Evolutionary conservation across 2,888 invertebrate genomes (phyloP).

Genomic region (Podabrus alpinus): DNA sequence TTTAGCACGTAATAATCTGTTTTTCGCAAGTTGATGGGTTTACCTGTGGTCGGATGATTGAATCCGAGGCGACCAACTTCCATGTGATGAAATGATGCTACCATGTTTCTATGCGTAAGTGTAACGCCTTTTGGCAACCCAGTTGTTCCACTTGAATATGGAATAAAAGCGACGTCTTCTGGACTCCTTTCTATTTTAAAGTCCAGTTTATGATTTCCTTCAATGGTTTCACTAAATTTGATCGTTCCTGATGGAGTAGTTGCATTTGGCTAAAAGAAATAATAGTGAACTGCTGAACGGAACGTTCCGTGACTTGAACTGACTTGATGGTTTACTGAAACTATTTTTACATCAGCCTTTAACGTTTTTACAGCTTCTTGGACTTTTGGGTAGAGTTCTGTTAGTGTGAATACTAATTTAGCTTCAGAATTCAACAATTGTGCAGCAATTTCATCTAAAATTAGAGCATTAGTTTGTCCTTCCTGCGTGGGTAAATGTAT

Average conservation of each 20-base stretch:
- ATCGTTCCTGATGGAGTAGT: slow-evolving; percentile 52
- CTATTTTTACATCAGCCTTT: slow-evolving; percentile 55
- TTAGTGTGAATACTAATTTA: slow-evolving; percentile 64
- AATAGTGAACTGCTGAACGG: neutral
- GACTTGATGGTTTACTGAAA: slow-evolving; percentile 64
- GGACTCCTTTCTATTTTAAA: neutral
- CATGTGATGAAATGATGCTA: slow-evolving; percentile 48
- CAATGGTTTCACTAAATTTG: slow-evolving; percentile 63
- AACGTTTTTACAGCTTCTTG: slow-evolving; percentile 46
- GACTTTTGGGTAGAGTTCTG: slow-evolving; percentile 59
- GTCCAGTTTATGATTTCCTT: slow-evolving; percentile 41
- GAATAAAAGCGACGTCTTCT: neutral
- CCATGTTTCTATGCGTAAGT: slow-evolving; percentile 64
- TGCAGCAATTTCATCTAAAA: slow-evolving; percentile 68
- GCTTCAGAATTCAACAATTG: slow-evolving; percentile 64
- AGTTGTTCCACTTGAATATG: neutral
- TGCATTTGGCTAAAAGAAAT: neutral
- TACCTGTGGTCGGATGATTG: neutral
- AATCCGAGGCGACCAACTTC: neutral
- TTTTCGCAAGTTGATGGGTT: neutral
- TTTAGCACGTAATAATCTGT: neutral
- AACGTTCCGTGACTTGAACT: neutral
- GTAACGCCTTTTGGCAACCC: slow-evolving; percentile 79
- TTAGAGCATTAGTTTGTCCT: neutral
- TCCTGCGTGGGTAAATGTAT: slow-evolving; percentile 26